phyloP scores from a whole-genome alignment of 2,113 vertebrate genomes.

The Nesoenas mayeri region DNA sequence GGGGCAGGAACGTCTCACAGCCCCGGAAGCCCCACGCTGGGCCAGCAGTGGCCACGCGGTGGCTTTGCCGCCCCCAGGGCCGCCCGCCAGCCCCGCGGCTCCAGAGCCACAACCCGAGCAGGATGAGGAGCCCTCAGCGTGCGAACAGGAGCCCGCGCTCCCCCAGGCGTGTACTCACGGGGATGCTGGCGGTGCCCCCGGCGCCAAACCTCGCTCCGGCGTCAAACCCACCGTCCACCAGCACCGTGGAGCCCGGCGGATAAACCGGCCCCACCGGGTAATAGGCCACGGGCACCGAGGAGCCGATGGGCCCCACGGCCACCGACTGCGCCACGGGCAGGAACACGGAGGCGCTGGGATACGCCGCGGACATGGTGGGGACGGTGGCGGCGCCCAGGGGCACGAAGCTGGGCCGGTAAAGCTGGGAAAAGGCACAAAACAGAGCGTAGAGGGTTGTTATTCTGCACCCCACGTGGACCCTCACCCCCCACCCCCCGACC shows the following conservation, averaged over 20 bases:
- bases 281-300: slow-evolving; percentile 92
- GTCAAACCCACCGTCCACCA: slow-evolving; percentile 89
- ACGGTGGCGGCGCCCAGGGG: slow-evolving; percentile 87
- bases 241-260: slow-evolving; percentile 86
- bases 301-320: slow-evolving; percentile 82
- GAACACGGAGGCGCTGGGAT: slow-evolving; percentile 87
- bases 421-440: slow-evolving; percentile 65
- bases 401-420: slow-evolving; percentile 93
- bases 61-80: neutral
- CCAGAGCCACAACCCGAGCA: neutral
- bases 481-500: too few relatives aligned
- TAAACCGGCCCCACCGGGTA: slow-evolving; percentile 90
- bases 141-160: neutral
- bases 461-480: neutral
- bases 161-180: slow-evolving; percentile 79
- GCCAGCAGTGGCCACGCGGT: neutral
- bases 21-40: accelerated
- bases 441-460: neutral
- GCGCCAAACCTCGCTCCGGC: slow-evolving; percentile 89
- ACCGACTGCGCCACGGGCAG: slow-evolving; percentile 88
- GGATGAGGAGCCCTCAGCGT: neutral
- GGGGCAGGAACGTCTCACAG: too few relatives aligned
- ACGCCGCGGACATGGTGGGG: slow-evolving; percentile 87
- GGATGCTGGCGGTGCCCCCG: slow-evolving; percentile 81
- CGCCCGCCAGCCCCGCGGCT: accelerated